phyloP scores from a whole-genome alignment of 2,113 vertebrate genomes.

The Nesoenas mayeri region DNA sequence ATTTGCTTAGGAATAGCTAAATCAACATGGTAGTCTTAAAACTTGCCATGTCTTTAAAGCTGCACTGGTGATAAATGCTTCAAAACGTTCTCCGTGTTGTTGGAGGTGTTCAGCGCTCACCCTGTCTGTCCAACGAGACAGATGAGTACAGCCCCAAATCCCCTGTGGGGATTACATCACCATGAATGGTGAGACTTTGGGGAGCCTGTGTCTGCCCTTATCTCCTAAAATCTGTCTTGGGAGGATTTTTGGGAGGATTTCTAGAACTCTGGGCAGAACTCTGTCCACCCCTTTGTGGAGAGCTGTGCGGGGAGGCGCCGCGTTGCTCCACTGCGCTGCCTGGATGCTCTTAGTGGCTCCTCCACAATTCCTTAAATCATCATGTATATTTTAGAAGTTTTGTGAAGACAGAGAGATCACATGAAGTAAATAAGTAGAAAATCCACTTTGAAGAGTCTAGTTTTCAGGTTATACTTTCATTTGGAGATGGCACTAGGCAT shows the following conservation, averaged over 20 bases:
- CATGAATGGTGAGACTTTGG: background rate
- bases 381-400: background rate
- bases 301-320: background rate
- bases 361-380: background rate
- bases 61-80: background rate
- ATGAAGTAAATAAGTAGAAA: background rate
- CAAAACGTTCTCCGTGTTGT: background rate
- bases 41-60: background rate
- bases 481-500: background rate
- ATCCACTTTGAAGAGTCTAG: background rate
- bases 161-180: slow-evolving; percentile 7
- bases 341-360: background rate
- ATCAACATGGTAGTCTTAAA: background rate
- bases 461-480: background rate
- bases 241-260: too few species aligned
- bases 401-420: background rate
- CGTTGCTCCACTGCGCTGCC: background rate
- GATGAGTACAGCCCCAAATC: background rate
- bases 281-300: background rate
- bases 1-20: background rate
- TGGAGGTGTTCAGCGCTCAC: background rate
- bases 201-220: background rate
- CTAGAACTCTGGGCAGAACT: too few species aligned
- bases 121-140: background rate
- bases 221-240: slow-evolving; percentile 22